Evolutionary conservation across 2,113 vertebrate species (phyloP).

Genomic region (Motacilla tschutschensis): DNA sequence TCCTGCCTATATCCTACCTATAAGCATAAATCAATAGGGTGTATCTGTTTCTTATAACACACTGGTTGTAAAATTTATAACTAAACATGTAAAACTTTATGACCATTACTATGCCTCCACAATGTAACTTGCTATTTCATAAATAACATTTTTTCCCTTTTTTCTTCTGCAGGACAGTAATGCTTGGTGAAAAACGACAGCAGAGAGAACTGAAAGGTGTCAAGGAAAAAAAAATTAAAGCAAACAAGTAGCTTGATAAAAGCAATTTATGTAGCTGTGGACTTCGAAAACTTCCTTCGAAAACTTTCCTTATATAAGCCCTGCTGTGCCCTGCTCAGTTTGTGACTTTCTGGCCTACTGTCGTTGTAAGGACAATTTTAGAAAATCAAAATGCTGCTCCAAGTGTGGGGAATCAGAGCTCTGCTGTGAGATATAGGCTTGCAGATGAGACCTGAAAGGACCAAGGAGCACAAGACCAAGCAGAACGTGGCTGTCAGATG

Average conservation of each 20-base stretch:
- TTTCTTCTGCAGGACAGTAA: neutral
- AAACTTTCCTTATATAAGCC: neutral
- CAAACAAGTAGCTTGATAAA: neutral
- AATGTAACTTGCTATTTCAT: neutral
- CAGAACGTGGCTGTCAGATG: accelerated
- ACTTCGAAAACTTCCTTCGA: neutral
- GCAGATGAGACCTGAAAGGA: neutral
- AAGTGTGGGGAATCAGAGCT: neutral
- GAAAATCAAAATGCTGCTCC: neutral
- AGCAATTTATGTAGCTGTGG: accelerated
- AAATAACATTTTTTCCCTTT: neutral
- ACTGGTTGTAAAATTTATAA: neutral
- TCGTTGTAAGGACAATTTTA: too few species aligned
- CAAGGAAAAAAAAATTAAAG: accelerated
- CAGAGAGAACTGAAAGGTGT: neutral
- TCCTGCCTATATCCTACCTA: neutral
- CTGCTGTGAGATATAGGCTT: neutral
- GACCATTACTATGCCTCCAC: neutral
- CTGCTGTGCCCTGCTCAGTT: neutral
- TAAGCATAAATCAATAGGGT: neutral
- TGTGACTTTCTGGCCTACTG: neutral
- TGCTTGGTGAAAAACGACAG: accelerated
- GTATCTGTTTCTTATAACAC: neutral
- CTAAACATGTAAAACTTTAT: neutral
- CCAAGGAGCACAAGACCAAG: neutral